phyloP scores from a whole-genome alignment of 2,113 vertebrate genomes.

The Mus pahari region DNA sequence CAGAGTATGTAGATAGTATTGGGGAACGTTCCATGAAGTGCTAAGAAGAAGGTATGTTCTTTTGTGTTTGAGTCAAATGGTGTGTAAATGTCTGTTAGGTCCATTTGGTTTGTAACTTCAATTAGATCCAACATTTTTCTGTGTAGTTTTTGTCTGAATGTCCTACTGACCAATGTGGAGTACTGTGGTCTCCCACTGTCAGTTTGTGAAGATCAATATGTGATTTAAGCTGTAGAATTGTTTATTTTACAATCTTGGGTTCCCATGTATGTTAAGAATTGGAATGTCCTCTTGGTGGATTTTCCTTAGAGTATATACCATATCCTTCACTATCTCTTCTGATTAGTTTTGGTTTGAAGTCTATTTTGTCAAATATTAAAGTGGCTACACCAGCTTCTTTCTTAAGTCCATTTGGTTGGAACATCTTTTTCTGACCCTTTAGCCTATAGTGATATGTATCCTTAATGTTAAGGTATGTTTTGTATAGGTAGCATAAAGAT shows the following conservation, averaged over 20 bases:
- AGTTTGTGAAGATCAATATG: neutral
- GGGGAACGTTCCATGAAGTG: neutral
- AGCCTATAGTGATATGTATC: no score
- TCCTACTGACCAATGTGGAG: neutral
- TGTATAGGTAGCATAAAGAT: no score
- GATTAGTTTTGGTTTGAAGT: neutral
- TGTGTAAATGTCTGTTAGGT: neutral
- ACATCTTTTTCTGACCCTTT: no score
- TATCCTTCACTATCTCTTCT: neutral
- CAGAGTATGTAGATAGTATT: neutral
- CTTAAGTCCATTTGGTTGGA: no score
- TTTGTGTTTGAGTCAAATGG: neutral
- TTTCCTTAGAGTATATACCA: neutral
- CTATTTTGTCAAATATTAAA: neutral
- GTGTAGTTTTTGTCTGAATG: neutral
- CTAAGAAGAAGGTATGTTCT: neutral
- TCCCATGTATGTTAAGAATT: neutral
- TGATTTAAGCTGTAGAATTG: neutral
- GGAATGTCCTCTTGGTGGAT: neutral
- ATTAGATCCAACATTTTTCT: neutral
- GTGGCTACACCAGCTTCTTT: no score
- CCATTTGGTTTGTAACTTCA: neutral
- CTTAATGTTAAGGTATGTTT: no score
- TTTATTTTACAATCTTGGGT: neutral
- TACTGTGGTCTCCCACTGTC: neutral